These are phyloP conservation scores for Vesta saturnalis DNA, from an alignment of 2,888 invertebrate species.

Conservation along the genomic window DNA sequence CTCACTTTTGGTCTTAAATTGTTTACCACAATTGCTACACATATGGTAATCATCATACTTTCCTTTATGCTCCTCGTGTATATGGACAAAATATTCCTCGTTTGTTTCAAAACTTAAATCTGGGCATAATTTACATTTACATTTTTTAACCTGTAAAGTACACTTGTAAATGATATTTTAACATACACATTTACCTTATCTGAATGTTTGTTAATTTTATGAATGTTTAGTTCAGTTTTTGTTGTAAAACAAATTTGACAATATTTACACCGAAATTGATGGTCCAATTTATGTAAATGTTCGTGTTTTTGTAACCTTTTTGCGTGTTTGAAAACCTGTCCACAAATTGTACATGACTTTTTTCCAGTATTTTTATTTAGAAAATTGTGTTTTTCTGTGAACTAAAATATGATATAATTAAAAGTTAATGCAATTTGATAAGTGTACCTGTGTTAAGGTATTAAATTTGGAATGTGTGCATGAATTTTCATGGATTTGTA, in stretches of 20 bases:
- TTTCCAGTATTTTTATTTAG: neutral
- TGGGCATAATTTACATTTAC: constrained; percentile 47
- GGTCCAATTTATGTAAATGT: constrained; percentile 59
- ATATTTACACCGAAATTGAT: constrained; percentile 59
- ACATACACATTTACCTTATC: constrained; percentile 14
- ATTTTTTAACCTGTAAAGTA: constrained; percentile 19
- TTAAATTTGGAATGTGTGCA: neutral
- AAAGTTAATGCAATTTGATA: neutral
- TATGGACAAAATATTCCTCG: constrained; percentile 58
- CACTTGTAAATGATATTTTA: neutral
- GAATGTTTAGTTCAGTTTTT: constrained; percentile 49
- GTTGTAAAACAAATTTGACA: constrained; percentile 49
- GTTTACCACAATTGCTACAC: constrained; percentile 62
- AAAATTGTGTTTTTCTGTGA: neutral
- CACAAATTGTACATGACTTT: constrained; percentile 35
- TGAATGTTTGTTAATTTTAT: constrained; percentile 38
- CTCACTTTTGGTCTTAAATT: constrained; percentile 60
- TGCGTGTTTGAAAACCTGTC: constrained; percentile 40
- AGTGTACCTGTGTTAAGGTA: neutral
- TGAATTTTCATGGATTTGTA: neutral
- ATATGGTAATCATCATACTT: constrained; percentile 55
- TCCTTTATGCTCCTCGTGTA: constrained; percentile 59
- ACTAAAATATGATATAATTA: no score
- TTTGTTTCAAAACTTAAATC: constrained; percentile 53
- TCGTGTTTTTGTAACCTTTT: constrained; percentile 60